Evolutionary conservation across 2,113 vertebrate genomes (phyloP).

Genomic region (Ahaetulla prasina): DNA sequence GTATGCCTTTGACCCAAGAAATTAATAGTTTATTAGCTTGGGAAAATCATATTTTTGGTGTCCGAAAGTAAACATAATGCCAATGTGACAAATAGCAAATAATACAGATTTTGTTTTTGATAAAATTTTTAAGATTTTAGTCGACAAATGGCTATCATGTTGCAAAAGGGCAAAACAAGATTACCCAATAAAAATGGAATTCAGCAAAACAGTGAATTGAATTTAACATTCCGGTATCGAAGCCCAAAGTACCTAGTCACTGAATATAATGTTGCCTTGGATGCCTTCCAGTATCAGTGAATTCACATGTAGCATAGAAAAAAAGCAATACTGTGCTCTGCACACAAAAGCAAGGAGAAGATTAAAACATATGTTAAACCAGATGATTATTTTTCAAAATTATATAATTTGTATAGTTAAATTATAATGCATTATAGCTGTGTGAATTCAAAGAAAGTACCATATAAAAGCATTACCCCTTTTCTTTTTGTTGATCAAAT

Average conservation of each 20-base stretch:
- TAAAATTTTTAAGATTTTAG: neutral
- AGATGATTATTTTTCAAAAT: neutral
- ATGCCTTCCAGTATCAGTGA: neutral
- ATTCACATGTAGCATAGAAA: neutral
- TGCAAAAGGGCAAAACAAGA: neutral
- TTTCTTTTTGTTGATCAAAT: neutral
- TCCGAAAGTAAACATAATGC: neutral
- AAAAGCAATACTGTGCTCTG: neutral
- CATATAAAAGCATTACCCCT: neutral
- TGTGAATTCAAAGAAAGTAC: neutral
- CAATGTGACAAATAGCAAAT: neutral
- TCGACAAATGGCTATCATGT: neutral
- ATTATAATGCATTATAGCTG: neutral
- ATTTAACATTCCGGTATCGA: neutral
- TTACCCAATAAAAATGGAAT: neutral
- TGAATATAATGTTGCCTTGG: neutral
- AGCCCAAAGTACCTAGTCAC: neutral
- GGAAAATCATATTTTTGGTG: slow-evolving; percentile 5
- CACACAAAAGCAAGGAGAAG: neutral
- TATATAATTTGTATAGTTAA: neutral
- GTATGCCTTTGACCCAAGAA: neutral
- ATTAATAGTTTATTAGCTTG: neutral
- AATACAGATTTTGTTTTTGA: neutral
- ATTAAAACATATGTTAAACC: neutral
- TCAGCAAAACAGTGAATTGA: neutral